phyloP scores from a whole-genome alignment of 2,797 vertebrate species.

The Enteromius viviparus region DNA sequence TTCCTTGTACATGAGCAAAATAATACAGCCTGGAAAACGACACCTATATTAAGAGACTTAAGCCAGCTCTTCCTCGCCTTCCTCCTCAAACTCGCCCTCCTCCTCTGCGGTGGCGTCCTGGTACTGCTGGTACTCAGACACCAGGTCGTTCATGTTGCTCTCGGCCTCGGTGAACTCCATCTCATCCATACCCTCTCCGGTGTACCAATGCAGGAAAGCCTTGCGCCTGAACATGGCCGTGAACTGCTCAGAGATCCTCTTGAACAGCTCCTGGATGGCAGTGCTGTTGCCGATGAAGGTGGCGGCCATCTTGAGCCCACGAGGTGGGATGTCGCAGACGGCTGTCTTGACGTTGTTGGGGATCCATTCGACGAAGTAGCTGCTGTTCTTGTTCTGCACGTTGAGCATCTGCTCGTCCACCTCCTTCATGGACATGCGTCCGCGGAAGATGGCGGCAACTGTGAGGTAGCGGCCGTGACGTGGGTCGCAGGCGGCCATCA shows the following conservation, averaged over 20 bases:
- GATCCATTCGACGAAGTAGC: slow-evolving; percentile 86
- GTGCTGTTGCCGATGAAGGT: slow-evolving; percentile 86
- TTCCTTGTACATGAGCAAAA: slow-evolving; percentile 55
- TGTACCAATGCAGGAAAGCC: slow-evolving; percentile 87
- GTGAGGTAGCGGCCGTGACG: slow-evolving; percentile 84
- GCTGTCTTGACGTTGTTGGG: slow-evolving; percentile 86
- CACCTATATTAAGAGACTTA: slow-evolving; percentile 64
- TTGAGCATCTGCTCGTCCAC: slow-evolving; percentile 86
- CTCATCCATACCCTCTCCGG: slow-evolving; percentile 85
- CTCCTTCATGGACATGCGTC: slow-evolving; percentile 87
- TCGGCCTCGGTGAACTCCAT: slow-evolving; percentile 85
- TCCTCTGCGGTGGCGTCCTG: slow-evolving; percentile 83
- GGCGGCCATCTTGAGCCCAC: slow-evolving; percentile 84
- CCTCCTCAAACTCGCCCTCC: slow-evolving; percentile 82
- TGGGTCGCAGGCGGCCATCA: slow-evolving; percentile 85
- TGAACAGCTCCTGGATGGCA: slow-evolving; percentile 85
- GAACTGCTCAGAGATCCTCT: slow-evolving; percentile 90
- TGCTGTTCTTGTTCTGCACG: slow-evolving; percentile 86
- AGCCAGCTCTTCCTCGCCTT: slow-evolving; percentile 76
- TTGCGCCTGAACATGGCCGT: slow-evolving; percentile 88
- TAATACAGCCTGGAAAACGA: slow-evolving; percentile 62
- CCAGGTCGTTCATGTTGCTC: slow-evolving; percentile 87
- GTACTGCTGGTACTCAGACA: slow-evolving; percentile 86
- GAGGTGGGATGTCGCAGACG: slow-evolving; percentile 83
- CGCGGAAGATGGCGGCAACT: slow-evolving; percentile 82